Base-by-base conservation (phyloP, 53 echinoderm and acorn worm species). In the Astropecten irregularis region DNA sequence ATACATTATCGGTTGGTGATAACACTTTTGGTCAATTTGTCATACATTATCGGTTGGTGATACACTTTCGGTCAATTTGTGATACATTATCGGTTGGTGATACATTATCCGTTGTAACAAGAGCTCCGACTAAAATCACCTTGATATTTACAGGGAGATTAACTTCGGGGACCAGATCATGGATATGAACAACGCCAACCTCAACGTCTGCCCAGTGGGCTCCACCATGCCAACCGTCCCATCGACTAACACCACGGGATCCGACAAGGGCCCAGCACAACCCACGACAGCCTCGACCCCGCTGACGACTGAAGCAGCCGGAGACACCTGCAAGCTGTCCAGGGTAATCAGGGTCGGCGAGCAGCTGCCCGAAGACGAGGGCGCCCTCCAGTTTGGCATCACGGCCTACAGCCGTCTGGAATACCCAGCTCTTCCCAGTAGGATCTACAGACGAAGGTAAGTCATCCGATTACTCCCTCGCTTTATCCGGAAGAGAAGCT, bases 321-420 rank as follows among this genome's bases (percentile, higher is more conserved):
- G 68, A 8, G 86, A 65, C 9, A 88, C 94, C 21, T 88, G 88
- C 69, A 82, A 54, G 31, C 82, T 88, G 65, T 82, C 88, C 0
- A 42, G 49, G 25, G 46, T 73, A 48, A 72, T 64, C 5, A 61
- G 60, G 2, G 83, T 30, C 27, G 83, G 49, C 30, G 64, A 67
- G 35, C 40, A 60, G 31, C 91, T 91, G n/a, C 89, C 82, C 0
- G 69, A 69, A 9, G 91, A 96, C 51, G 64, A 83, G 22, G 88
- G 82, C 11, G 99, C 94, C 16, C 35, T 57, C 0, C 92, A 90
- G 73, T 99, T 88, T 84, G 99, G 99, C 21, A 87, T 90, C 40
- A 76, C 90, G 3, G 61, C 47, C 11, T 60, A 88, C 19, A 94
- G 92, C 52, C 89, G 89, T 6, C 49, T 49, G 50, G 92, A 90